phyloP scores from a whole-genome alignment of 2,797 vertebrate species.

The Peromyscus aztecus region DNA sequence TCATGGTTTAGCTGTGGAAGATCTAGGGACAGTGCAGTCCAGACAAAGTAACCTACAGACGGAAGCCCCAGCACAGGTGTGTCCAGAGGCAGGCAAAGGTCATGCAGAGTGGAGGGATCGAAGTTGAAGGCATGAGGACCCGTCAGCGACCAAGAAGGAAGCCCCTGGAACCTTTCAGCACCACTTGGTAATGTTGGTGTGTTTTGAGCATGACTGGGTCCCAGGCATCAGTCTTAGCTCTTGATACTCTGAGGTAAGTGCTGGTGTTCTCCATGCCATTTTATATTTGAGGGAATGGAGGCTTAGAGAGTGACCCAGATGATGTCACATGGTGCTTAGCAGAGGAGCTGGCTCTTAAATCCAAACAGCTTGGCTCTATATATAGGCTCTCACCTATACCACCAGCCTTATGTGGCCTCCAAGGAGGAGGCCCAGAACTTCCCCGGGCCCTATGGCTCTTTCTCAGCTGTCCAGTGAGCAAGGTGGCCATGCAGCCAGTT shows the following conservation, averaged over 20 bases:
- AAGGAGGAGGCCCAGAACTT: neutral
- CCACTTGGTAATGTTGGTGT: rapidly evolving
- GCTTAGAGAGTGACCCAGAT: neutral
- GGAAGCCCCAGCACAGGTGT: rapidly evolving
- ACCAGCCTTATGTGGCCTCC: neutral
- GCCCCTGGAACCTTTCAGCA: rapidly evolving
- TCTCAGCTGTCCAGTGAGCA: neutral
- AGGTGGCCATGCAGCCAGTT: neutral
- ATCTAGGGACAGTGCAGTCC: neutral
- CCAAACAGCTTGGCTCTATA: neutral
- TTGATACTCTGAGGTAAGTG: neutral
- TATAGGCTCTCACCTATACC: neutral
- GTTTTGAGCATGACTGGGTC: neutral
- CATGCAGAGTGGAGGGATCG: neutral
- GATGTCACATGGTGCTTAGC: neutral
- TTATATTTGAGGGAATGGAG: neutral
- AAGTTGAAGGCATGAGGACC: neutral
- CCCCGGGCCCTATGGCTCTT: neutral
- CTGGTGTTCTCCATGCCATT: neutral
- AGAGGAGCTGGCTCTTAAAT: neutral
- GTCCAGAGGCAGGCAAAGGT: neutral
- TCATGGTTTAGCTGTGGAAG: neutral
- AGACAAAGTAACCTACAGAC: neutral
- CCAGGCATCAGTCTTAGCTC: neutral
- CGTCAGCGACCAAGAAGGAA: neutral